Conservation (phyloP, 2,797 vertebrate genomes). For the Paramormyrops hopkinsi region DNA sequence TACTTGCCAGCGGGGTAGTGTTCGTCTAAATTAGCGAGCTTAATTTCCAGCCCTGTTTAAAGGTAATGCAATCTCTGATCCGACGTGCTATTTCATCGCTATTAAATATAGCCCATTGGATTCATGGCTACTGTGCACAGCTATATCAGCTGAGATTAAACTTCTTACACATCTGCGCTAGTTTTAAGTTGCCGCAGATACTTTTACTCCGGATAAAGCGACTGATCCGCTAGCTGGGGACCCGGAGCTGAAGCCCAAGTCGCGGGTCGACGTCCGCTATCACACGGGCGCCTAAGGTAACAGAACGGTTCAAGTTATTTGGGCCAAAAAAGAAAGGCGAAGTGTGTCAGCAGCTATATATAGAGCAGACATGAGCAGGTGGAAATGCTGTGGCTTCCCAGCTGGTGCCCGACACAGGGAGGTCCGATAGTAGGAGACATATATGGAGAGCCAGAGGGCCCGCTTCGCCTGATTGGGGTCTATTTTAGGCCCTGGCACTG, state of each 20-base stretch:
- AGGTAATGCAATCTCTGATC: not conserved
- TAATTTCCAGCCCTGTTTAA: not conserved
- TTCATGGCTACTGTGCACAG: not conserved
- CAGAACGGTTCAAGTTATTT: constrained; percentile 22
- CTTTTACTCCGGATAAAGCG: too few species aligned
- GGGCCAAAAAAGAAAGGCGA: constrained; percentile 38
- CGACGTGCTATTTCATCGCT: not conserved
- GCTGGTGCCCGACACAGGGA: constrained; percentile 25
- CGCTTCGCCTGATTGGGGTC: constrained; percentile 55
- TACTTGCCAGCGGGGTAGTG: not conserved
- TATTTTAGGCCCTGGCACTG: constrained; percentile 76
- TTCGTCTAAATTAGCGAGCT: not conserved
- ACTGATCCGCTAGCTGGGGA: not conserved
- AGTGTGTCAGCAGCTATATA: constrained; percentile 46
- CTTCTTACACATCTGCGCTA: not conserved
- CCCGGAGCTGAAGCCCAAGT: not conserved
- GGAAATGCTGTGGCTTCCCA: constrained; percentile 47
- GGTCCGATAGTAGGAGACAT: constrained; percentile 58
- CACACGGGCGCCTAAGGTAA: not conserved
- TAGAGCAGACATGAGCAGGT: constrained; percentile 55
- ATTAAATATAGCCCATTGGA: constrained; percentile 7
- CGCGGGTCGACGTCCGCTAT: not conserved
- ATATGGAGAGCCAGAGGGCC: constrained; percentile 64
- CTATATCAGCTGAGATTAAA: not conserved
- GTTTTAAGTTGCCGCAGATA: not conserved